Evolutionary conservation across 2,797 vertebrate species (phyloP).

Genomic region (Phalloptychus januarius): DNA sequence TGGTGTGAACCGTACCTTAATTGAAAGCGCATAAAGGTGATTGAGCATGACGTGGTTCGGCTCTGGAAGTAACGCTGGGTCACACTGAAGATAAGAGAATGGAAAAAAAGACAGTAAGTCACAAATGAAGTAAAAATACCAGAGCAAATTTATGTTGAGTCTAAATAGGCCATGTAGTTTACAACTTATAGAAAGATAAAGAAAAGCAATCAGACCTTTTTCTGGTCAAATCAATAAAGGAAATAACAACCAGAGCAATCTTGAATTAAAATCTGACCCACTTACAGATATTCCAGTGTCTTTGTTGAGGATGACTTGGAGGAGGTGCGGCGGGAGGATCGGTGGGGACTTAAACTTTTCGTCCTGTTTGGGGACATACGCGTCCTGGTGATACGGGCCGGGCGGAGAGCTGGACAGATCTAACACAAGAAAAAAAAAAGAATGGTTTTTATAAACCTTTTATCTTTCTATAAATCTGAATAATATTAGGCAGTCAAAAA

Average conservation of each 20-base stretch:
- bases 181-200: neutral
- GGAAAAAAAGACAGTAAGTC: neutral
- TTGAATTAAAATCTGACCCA: conserved; percentile 29
- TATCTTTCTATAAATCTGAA: neutral
- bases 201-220: neutral
- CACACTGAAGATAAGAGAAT: conserved; percentile 82
- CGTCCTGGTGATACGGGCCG: conserved; percentile 94
- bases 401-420: conserved; percentile 97
- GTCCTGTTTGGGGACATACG: conserved; percentile 91
- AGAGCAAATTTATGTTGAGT: neutral
- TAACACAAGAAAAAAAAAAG: conserved; percentile 40
- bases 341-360: conserved; percentile 95
- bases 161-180: neutral
- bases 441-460: neutral
- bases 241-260: neutral
- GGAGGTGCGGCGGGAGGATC: conserved; percentile 94
- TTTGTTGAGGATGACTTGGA: conserved; percentile 99
- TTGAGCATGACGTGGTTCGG: conserved; percentile 99
- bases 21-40: conserved; percentile 97
- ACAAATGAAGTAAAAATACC: neutral
- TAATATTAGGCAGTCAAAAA: neutral
- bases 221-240: neutral
- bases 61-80: conserved; percentile 95
- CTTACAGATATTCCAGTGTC: conserved; percentile 98
- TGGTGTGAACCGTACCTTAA: conserved; percentile 85